phyloP scores from a whole-genome alignment of 2,113 vertebrate genomes.

The Dipodomys spectabilis region DNA sequence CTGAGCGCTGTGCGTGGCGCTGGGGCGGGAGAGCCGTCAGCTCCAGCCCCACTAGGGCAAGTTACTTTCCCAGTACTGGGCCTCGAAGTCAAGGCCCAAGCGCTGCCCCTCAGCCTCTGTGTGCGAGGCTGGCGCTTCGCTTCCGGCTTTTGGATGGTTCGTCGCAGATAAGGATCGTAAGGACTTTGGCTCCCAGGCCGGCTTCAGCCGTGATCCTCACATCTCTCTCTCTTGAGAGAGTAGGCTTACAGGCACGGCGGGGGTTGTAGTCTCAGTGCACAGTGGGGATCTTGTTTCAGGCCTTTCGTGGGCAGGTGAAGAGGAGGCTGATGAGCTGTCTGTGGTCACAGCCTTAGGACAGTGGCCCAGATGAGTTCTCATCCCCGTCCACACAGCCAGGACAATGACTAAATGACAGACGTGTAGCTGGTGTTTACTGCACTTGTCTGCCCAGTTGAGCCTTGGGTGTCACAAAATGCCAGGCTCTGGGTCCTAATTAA shows the following conservation, averaged over 20 bases:
- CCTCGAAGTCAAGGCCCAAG: no score
- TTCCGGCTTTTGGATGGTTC: no score
- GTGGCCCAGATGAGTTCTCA: conserved; percentile 54
- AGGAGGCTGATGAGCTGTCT: conserved; percentile 34
- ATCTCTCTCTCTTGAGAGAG: no score
- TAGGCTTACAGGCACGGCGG: no score
- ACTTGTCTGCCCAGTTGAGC: not conserved
- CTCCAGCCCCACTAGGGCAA: conserved; percentile 77
- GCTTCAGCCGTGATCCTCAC: no score
- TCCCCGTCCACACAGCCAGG: conserved; percentile 37
- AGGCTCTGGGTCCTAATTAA: not conserved
- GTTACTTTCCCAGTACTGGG: not conserved
- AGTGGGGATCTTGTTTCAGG: conserved; percentile 49
- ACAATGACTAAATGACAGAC: not conserved
- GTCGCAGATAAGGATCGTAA: no score
- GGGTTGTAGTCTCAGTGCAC: not conserved
- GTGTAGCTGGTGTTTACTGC: not conserved
- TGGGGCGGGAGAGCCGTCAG: conserved; percentile 52
- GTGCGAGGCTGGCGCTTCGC: no score
- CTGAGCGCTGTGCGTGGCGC: no score
- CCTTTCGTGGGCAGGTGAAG: not conserved
- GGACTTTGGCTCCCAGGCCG: no score
- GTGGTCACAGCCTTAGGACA: conserved; percentile 25
- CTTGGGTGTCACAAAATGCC: no score
- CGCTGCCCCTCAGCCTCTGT: no score